These are phyloP conservation scores for Doryteuthis pealeii DNA, from an alignment of 1,140 invertebrate species.

Conservation along the genomic window DNA sequence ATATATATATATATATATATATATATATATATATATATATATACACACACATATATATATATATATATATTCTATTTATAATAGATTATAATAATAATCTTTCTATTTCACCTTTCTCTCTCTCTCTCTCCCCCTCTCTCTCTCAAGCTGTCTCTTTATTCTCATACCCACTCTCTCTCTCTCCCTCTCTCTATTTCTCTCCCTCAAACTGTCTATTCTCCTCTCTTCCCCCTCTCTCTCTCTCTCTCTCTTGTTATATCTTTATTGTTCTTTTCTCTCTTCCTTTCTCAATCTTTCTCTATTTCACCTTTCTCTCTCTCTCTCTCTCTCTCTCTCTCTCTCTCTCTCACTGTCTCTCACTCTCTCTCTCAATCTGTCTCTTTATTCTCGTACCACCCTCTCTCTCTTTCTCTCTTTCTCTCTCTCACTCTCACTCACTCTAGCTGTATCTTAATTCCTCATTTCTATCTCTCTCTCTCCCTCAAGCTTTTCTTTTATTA, in stretches of 20 bases:
- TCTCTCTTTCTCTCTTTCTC: neutral
- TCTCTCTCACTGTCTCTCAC: neutral
- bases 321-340: too few relatives aligned
- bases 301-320: too few relatives aligned
- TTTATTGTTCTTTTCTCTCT: too few relatives aligned
- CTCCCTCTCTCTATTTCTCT: too few relatives aligned
- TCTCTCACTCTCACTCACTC: neutral
- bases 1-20: neutral
- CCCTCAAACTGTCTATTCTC: too few relatives aligned
- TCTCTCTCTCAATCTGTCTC: neutral
- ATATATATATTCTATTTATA: neutral
- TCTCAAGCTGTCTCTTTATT: too few relatives aligned
- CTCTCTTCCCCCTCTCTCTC: too few relatives aligned
- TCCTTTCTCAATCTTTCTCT: too few relatives aligned
- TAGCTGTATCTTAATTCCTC: neutral
- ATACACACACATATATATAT: neutral
- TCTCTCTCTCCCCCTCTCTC: too few relatives aligned
- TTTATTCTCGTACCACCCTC: neutral
- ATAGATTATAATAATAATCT: neutral
- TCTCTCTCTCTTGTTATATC: too few relatives aligned
- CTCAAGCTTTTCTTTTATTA: too few relatives aligned
- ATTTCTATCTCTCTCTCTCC: neutral
- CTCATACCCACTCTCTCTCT: too few relatives aligned
- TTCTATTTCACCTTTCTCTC: neutral
- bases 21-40: neutral